Conservation (phyloP, 2,797 vertebrate species). For the Silurus aristotelis region DNA sequence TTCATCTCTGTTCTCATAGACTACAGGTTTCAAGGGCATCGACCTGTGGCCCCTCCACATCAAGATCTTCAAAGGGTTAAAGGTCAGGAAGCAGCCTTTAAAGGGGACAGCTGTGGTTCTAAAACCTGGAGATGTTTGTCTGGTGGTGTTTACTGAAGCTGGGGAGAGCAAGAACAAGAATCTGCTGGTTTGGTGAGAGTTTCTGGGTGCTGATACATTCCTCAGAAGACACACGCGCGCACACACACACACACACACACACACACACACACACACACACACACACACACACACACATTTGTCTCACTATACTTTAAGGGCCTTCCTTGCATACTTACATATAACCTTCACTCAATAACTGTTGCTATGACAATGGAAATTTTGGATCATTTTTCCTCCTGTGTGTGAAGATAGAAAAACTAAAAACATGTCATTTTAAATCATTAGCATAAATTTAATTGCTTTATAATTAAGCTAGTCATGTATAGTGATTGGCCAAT, state of each 20-base stretch:
- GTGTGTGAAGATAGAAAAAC: not conserved
- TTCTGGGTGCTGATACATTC: constrained; percentile 24
- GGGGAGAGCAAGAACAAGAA: constrained; percentile 36
- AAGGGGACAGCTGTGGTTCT: constrained; percentile 18
- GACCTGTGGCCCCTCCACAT: constrained; percentile 1
- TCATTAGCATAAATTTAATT: not conserved
- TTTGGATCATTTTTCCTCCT: not conserved
- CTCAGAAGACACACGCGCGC: not conserved
- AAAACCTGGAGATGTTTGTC: constrained; percentile 29
- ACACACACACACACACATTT: not conserved
- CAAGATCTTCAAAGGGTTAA: constrained; percentile 22
- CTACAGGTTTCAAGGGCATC: constrained; percentile 28
- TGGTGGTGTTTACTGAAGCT: constrained; percentile 47
- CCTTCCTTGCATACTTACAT: no score
- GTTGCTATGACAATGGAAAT: not conserved
- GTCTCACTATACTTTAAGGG: not conserved
- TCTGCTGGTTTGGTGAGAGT: constrained; percentile 49
- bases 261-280: not conserved
- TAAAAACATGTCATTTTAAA: not conserved
- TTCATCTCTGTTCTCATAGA: constrained; percentile 44
- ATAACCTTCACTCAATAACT: no score
- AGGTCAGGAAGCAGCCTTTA: constrained; percentile 32
- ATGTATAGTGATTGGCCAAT: not conserved
- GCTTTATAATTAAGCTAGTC: not conserved
- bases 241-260: constrained; percentile 10